Conservation (phyloP, 2,888 invertebrate genomes). For the Eumacrocentrus americanus region DNA sequence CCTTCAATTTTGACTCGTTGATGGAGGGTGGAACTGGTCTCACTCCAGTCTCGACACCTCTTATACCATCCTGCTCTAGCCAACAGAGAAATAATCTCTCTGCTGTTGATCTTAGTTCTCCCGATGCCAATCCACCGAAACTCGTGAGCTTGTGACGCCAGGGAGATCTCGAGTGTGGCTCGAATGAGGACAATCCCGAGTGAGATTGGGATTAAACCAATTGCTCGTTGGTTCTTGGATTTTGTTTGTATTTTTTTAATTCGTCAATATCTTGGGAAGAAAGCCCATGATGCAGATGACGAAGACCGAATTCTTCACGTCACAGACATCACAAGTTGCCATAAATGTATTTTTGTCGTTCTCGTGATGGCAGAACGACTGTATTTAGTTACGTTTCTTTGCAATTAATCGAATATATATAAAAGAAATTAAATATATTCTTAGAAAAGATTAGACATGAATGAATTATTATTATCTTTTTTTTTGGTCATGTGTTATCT, state of each 20-base stretch:
- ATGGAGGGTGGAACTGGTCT: constrained; percentile 94
- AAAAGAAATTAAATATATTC: not conserved
- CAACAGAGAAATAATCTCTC: constrained; percentile 76
- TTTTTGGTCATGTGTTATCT: not conserved
- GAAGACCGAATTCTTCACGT: constrained; percentile 35
- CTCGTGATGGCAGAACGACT: constrained; percentile 11
- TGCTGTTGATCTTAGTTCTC: constrained; percentile 71
- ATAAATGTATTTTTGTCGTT: constrained; percentile 41
- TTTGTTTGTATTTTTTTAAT: not conserved
- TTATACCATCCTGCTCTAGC: constrained; percentile 75
- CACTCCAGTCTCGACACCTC: constrained; percentile 80
- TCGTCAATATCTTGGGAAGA: not conserved
- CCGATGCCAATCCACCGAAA: constrained; percentile 77
- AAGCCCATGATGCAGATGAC: not conserved
- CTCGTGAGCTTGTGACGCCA: constrained; percentile 82
- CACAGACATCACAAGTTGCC: constrained; percentile 47
- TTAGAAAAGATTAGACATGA: not conserved
- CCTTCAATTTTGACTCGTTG: constrained; percentile 89
- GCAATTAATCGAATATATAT: constrained; percentile 9
- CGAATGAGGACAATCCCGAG: constrained; percentile 48
- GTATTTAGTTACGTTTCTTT: constrained; percentile 20
- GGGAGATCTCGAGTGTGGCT: constrained; percentile 47
- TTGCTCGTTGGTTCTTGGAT: not conserved
- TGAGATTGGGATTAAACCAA: constrained; percentile 31
- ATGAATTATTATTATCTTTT: not conserved